These are phyloP conservation scores for Erithacus rubecula DNA, from an alignment of 2,797 vertebrate genomes.

Conservation along the genomic window DNA sequence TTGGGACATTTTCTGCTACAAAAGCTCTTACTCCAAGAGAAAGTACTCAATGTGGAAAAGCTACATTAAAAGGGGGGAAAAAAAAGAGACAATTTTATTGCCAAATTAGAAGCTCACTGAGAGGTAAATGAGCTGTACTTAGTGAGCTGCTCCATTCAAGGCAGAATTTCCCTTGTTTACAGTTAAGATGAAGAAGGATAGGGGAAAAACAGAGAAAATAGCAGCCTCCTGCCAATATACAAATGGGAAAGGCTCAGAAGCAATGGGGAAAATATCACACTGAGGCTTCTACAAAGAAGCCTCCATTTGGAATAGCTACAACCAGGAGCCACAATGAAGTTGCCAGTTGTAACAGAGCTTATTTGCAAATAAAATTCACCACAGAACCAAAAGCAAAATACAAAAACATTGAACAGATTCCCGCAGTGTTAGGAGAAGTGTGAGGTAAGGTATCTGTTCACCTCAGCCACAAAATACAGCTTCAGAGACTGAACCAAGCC, in stretches of 20 bases:
- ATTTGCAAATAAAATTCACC: constrained; percentile 36
- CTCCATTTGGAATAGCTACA: constrained; percentile 29
- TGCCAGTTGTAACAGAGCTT: constrained; percentile 44
- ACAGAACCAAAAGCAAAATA: constrained; percentile 16
- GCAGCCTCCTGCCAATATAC: background rate
- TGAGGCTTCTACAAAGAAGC: background rate
- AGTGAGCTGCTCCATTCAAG: constrained; percentile 20
- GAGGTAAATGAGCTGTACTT: background rate
- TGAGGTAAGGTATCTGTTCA: constrained; percentile 54
- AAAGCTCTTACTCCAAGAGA: background rate
- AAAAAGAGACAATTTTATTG: constrained; percentile 18
- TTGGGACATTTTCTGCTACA: background rate
- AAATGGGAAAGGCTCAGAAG: constrained; percentile 37
- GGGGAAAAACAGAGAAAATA: background rate
- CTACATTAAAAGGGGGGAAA: background rate
- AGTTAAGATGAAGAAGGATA: background rate
- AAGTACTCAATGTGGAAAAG: background rate
- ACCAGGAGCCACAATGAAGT: background rate
- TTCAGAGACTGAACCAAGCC: constrained; percentile 43
- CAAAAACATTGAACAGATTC: background rate
- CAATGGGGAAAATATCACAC: background rate
- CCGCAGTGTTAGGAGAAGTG: background rate
- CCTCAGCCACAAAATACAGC: constrained; percentile 41
- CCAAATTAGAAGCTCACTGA: background rate
- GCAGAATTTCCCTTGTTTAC: constrained; percentile 20